Base-by-base conservation (phyloP, 2,888 invertebrate species). In the Meliscaeva auricollis region DNA sequence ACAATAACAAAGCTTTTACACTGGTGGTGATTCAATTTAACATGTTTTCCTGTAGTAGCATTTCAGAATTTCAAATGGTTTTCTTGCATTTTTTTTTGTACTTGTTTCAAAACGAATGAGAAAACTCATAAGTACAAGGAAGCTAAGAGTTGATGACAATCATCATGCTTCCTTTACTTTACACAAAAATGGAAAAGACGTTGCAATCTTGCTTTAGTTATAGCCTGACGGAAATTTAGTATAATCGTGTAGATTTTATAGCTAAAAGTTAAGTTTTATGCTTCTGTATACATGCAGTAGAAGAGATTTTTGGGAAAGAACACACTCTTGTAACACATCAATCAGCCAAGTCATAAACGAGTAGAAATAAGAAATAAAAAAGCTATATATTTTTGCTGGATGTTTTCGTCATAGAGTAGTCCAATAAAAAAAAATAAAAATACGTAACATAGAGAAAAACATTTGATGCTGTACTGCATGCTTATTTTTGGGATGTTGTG, bases 261-360 rank as follows among this genome's bases (percentile, higher is more conserved):
- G 15, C 44, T 15, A 44, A 44, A 44, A 44, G 44, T 44, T 5
- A 44, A 44, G 15, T 44, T 44, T 44, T 44, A 44, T 44, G 15
- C 8, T n/a, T 6, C 44, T n/a, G n/a, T 4, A 44, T 26, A 26
- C 26, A 44, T 11, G 6, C 44, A 44, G 44, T 44, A 26, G 26
- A 26, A 44, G 15, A 44, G 44, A 44, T 44, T 44, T 44, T 4
- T 11, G 13, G 13, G 13, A 41, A 41, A 13, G 15, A 44, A 15
- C 3, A 15, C 44, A 44, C 13, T 50, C 50, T 20, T 50, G 50
- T 50, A 50, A 50, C 50, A 50, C 50, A 50, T 50, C 50, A 50
- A 50, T 50, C 50, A 50, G 50, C 50, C 22, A 50, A 50, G 50
- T 50, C 20, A 22, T 50, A 50, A 50, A 50, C 9, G 13, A 38